Base-by-base conservation (phyloP, 2,113 vertebrate genomes). In the Cryptoleucopteryx plumbea region DNA sequence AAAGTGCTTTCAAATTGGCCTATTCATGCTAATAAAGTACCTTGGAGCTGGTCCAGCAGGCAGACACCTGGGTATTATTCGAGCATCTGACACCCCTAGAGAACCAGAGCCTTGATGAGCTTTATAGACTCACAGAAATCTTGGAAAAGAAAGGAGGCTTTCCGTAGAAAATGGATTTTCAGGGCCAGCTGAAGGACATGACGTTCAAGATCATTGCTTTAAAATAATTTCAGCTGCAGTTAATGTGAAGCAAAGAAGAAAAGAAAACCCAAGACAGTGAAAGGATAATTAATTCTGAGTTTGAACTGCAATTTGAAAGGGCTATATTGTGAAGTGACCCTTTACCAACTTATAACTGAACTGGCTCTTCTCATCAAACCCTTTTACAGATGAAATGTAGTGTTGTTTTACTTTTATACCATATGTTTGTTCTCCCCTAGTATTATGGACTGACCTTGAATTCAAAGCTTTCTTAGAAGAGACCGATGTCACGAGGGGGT, bases 141-240 rank as follows among this genome's bases (percentile, higher is more conserved):
- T 94, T 93, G 71, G 82, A 91, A 80, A 91, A 95, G 95, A 90
- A 89, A 77, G 84, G 82, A 94, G 36, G 67, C 74, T 91, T 94
- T 97, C 96, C 74, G 20, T 36, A 84, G 93, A 86, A 96, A 97
- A 96, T 95, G 94, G 87, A 62, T 96, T 97, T 95, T 96, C 94
- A 91, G 96, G 95, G 95, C 96, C 91, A 96, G 87, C 92, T 97
- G 96, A 97, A 97, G 97, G 97, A 96, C 97, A 95, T 58, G 74
- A 78, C 0, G 78, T 97, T 97, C 95, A 96, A 97, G 96, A 97
- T 91, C 96, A 96, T 96, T 97, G 96, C 95, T 97, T 97, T 97
- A 96, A 95, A 97, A 97, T 97, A 95, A 97, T 97, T 96, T 94
- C 85, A 91, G 89, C 94, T 78, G 94, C 74, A 55, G 82, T 97